These are phyloP conservation scores for Plagodis pulveraria DNA, from an alignment of 2,888 invertebrate genomes.

Conservation along the genomic window DNA sequence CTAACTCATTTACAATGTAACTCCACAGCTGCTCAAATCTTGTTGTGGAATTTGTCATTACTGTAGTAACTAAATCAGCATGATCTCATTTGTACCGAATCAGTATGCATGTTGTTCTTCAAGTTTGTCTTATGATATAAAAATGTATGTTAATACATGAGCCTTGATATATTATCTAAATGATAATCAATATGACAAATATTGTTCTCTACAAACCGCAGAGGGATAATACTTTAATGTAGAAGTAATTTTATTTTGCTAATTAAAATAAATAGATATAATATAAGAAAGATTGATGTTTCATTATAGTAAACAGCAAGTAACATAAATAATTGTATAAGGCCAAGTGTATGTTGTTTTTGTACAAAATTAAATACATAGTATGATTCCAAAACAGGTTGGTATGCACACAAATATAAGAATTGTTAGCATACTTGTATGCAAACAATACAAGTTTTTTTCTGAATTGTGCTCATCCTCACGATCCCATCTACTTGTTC, in stretches of 20 bases:
- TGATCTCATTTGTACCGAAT: slow-evolving; percentile 23
- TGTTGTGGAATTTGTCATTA: neutral
- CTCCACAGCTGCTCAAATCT: no score
- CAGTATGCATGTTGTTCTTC: slow-evolving; percentile 44
- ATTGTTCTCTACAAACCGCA: slow-evolving; percentile 35
- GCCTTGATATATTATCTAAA: slow-evolving; percentile 36
- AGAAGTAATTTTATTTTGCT: slow-evolving; percentile 53
- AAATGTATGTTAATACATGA: slow-evolving; percentile 12
- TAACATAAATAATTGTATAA: no score
- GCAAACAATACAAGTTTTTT: no score
- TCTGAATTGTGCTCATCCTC: no score
- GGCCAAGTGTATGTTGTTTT: no score
- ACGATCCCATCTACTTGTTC: no score
- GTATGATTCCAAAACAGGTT: no score
- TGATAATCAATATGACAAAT: slow-evolving; percentile 35
- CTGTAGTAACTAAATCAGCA: slow-evolving; percentile 8
- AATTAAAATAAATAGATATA: slow-evolving; percentile 53
- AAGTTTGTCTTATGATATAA: slow-evolving; percentile 11
- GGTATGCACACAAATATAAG: no score
- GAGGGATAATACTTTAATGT: slow-evolving; percentile 37
- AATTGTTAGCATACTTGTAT: no score
- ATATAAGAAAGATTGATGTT: slow-evolving; percentile 35
- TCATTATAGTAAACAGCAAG: neutral
- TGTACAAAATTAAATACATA: no score
- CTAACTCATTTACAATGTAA: no score